phyloP scores from a whole-genome alignment of 2,888 invertebrate genomes.

The Apamea anceps region DNA sequence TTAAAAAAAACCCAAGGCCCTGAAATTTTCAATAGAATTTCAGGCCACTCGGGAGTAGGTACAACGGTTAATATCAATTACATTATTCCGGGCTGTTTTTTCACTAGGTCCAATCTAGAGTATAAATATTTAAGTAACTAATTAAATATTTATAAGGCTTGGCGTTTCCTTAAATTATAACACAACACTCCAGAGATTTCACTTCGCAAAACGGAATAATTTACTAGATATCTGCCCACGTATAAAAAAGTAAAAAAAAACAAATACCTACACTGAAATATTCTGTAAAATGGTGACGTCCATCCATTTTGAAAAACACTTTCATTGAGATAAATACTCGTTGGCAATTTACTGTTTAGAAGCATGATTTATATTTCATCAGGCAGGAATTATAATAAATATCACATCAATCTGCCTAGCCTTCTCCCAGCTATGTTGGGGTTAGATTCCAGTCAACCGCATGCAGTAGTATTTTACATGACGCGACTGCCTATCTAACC shows the following conservation, averaged over 20 bases:
- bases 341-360: not conserved
- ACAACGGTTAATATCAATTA: slow-evolving; percentile 37
- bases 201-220: slow-evolving; percentile 53
- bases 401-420: not conserved
- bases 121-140: slow-evolving; percentile 61
- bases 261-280: slow-evolving; percentile 16
- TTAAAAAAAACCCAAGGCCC: not conserved
- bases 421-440: not conserved
- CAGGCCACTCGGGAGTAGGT: not conserved
- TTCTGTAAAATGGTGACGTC: slow-evolving; percentile 4
- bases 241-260: slow-evolving; percentile 5
- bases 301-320: slow-evolving; percentile 1
- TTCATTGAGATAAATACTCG: slow-evolving; percentile 16
- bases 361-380: not conserved
- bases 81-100: slow-evolving; percentile 23
- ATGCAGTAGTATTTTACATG: not conserved
- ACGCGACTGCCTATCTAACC: not conserved
- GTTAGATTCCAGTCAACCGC: not conserved
- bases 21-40: slow-evolving; percentile 5
- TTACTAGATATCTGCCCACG: slow-evolving; percentile 43
- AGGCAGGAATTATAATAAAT: not conserved
- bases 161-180: slow-evolving; percentile 53
- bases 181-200: slow-evolving; percentile 51
- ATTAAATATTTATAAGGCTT: slow-evolving; percentile 63
- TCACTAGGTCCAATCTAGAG: slow-evolving; percentile 38